phyloP scores from a whole-genome alignment of 2,113 vertebrate genomes.

The Cebidichthys violaceus region DNA sequence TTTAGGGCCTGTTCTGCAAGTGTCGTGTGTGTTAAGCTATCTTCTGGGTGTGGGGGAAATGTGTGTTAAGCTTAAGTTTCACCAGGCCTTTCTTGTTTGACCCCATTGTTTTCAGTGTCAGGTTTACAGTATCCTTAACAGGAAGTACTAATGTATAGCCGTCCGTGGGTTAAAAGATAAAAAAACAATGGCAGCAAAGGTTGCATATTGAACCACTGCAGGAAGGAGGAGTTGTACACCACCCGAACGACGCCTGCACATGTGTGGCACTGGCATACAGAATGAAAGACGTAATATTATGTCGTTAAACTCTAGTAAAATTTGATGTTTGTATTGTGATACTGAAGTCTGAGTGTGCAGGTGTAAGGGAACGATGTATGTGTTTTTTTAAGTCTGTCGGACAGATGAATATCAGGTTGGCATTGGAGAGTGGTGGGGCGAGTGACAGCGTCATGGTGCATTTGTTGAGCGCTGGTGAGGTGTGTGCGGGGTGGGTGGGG shows the following conservation, averaged over 20 bases:
- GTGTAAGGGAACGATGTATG: conserved; percentile 9
- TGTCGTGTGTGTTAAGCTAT: not conserved
- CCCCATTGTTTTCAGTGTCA: conserved; percentile 59
- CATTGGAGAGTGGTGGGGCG: conserved; percentile 35
- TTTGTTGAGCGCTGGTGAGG: conserved; percentile 49
- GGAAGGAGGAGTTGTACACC: not conserved
- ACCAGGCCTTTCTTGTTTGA: conserved; percentile 35
- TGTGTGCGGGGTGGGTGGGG: not conserved
- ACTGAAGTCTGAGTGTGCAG: conserved; percentile 10
- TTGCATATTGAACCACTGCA: not conserved
- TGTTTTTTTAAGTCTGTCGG: conserved; percentile 16
- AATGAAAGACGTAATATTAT: not conserved
- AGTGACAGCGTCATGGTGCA: conserved; percentile 65
- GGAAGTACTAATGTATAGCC: conserved; percentile 30
- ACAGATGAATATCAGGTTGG: conserved; percentile 36
- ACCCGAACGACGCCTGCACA: not conserved
- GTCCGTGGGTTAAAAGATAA: not conserved
- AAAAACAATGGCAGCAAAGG: not conserved
- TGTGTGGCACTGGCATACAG: not conserved
- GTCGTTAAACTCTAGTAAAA: not conserved
- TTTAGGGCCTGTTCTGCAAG: conserved; percentile 30
- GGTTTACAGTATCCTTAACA: conserved; percentile 34
- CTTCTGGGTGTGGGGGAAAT: not conserved
- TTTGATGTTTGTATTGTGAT: not conserved
- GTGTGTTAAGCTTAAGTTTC: conserved; percentile 36